phyloP scores from a whole-genome alignment of 2,888 invertebrate genomes.

The Dolomedes plantarius region DNA sequence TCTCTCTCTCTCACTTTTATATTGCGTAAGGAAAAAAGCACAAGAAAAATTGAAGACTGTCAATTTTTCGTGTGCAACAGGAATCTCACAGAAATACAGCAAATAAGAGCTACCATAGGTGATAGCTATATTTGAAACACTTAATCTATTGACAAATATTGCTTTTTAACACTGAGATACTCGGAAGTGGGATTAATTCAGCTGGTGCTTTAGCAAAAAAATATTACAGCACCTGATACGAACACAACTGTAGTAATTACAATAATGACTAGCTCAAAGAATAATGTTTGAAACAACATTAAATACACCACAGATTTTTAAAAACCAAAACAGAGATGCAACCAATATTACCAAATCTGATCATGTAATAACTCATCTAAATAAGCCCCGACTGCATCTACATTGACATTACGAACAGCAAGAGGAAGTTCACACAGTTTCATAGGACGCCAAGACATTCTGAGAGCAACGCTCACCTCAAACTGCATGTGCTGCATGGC shows the following conservation, averaged over 20 bases:
- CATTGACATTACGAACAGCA: slow-evolving; percentile 41
- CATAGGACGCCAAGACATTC: slow-evolving; percentile 50
- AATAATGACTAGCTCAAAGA: slow-evolving; percentile 60
- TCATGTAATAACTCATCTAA: slow-evolving; percentile 44
- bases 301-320: slow-evolving; percentile 7
- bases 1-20: not conserved
- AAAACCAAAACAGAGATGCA: no score
- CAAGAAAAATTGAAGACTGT: not conserved
- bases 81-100: not conserved
- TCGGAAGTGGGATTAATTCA: not conserved
- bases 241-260: slow-evolving; percentile 51
- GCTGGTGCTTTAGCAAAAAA: not conserved
- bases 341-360: slow-evolving; percentile 51
- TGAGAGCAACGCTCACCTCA: slow-evolving; percentile 46
- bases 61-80: not conserved
- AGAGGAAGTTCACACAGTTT: slow-evolving; percentile 44
- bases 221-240: slow-evolving; percentile 35
- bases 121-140: slow-evolving; percentile 2
- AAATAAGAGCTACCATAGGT: not conserved
- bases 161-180: slow-evolving; percentile 8
- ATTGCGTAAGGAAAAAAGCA: not conserved
- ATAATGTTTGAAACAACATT: slow-evolving; percentile 31
- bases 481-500: slow-evolving; percentile 33
- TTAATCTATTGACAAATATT: slow-evolving; percentile 1
- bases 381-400: slow-evolving; percentile 62